These are phyloP conservation scores for Drosophila nebulosa DNA, from an alignment of 1,140 invertebrate genomes.

Conservation along the genomic window DNA sequence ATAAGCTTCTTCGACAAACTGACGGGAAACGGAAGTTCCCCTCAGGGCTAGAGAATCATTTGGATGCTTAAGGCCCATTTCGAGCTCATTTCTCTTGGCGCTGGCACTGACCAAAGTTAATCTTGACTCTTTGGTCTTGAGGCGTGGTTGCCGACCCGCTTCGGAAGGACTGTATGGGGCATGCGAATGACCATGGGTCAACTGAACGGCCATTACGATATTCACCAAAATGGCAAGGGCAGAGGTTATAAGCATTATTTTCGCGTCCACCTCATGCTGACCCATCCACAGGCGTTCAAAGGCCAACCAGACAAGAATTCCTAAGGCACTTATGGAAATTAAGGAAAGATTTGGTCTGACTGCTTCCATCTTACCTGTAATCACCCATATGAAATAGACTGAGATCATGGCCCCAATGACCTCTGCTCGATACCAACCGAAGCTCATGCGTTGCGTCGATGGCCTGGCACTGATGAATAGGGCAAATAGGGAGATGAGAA, in stretches of 20 bases:
- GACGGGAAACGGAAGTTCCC: slow-evolving; percentile 14
- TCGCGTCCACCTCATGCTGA: slow-evolving; percentile 89
- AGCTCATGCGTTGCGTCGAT: slow-evolving; percentile 87
- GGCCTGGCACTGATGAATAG: slow-evolving; percentile 85
- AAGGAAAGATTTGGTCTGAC: no score
- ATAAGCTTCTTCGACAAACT: neutral
- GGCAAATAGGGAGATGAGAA: slow-evolving; percentile 88
- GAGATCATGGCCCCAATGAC: slow-evolving; percentile 85
- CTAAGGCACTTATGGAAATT: slow-evolving; percentile 78
- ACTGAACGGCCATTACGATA: slow-evolving; percentile 92
- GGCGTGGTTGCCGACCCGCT: neutral
- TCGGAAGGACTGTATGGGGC: neutral
- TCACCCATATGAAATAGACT: slow-evolving; percentile 90
- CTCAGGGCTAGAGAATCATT: neutral
- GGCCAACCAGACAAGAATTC: slow-evolving; percentile 91
- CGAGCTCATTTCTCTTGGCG: neutral
- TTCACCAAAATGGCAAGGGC: slow-evolving; percentile 90
- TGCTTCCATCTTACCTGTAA: slow-evolving; percentile 83
- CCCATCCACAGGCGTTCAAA: slow-evolving; percentile 86
- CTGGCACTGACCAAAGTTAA: neutral
- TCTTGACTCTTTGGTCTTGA: neutral
- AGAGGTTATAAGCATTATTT: slow-evolving; percentile 93
- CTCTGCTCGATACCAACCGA: slow-evolving; percentile 86
- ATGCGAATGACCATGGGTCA: slow-evolving; percentile 82
- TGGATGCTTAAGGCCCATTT: neutral